Conservation (phyloP, 2,797 vertebrate species). For the Sebastes variabilis region DNA sequence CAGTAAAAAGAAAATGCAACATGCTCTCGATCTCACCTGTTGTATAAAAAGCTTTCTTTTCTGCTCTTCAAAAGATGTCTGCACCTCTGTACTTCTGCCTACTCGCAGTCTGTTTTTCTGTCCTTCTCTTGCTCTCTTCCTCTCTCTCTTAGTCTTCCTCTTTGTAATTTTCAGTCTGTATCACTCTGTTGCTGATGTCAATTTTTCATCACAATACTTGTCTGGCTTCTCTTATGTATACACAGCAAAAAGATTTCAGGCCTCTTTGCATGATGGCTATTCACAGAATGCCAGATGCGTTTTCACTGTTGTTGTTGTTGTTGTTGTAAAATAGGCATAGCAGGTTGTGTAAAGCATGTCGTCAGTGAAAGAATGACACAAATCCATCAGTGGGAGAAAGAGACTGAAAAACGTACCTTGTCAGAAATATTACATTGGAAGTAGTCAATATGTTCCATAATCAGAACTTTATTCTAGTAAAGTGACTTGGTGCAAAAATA, state of each 20-base stretch:
- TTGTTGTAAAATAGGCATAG: neutral
- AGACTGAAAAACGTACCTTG: neutral
- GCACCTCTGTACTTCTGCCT: neutral
- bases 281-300: constrained; percentile 30
- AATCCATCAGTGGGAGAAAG: constrained; percentile 27
- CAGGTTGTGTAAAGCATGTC: constrained; percentile 17
- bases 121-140: neutral
- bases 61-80: neutral
- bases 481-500: neutral
- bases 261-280: constrained; percentile 43
- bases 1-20: neutral
- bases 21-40: constrained; percentile 2
- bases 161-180: constrained; percentile 18
- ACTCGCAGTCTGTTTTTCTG: neutral
- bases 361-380: constrained; percentile 28
- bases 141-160: neutral
- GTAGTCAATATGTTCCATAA: neutral
- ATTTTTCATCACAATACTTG: constrained; percentile 41
- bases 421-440: neutral
- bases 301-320: constrained; percentile 12
- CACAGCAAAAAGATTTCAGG: constrained; percentile 5
- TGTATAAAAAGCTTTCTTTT: neutral
- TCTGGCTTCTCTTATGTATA: constrained; percentile 7
- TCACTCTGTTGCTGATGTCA: constrained; percentile 25
- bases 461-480: neutral